Conservation (phyloP, 2,113 vertebrate genomes). For the Python bivittatus region DNA sequence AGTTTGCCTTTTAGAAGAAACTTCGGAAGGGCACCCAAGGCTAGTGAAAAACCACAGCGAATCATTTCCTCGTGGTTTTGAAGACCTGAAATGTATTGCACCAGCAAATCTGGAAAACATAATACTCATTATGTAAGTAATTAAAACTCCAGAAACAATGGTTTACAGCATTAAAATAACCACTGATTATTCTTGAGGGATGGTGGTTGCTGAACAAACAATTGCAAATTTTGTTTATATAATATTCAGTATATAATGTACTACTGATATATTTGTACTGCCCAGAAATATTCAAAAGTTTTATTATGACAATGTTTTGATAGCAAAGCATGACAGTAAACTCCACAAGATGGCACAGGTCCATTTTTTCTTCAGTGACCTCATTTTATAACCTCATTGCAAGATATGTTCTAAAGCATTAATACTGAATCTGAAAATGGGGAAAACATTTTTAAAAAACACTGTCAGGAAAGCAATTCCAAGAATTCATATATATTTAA, state of each 20-base stretch:
- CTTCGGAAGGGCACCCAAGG: conserved; percentile 85
- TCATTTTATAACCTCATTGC: neutral
- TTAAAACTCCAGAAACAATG: neutral
- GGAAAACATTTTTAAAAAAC: neutral
- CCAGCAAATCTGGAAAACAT: conserved; percentile 75
- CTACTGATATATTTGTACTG: neutral
- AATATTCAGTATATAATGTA: neutral
- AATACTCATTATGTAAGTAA: neutral
- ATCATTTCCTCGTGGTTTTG: conserved; percentile 81
- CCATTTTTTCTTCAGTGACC: neutral
- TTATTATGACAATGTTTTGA: neutral
- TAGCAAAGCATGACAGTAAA: neutral
- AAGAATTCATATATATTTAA: neutral
- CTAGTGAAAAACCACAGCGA: conserved; percentile 87
- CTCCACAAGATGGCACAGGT: neutral
- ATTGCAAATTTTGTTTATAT: neutral
- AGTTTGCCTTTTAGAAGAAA: conserved; percentile 84
- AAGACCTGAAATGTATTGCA: conserved; percentile 82
- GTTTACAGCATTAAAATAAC: neutral
- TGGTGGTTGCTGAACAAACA: neutral
- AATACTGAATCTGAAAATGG: neutral
- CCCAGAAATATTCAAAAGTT: neutral
- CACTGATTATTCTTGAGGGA: neutral
- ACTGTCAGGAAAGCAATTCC: neutral
- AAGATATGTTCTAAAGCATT: neutral